Evolutionary conservation across 35 echinoderm and acorn worm genomes (phyloP).

Genomic region (Ophioderma brevispina): DNA sequence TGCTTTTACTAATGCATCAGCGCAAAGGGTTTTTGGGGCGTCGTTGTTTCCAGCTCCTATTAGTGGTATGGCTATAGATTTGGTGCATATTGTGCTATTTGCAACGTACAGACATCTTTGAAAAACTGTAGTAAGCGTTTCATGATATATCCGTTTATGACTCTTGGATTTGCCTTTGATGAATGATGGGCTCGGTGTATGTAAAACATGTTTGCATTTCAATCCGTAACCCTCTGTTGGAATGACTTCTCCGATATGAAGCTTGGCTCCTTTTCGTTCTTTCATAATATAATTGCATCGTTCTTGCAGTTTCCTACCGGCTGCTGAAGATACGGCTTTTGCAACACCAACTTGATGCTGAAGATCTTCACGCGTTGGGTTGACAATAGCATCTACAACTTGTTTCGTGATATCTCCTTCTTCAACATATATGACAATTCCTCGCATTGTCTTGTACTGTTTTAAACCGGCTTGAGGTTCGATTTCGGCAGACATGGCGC

Average conservation of each 20-base stretch:
- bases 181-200: neutral
- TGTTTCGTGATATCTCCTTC: neutral
- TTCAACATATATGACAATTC: neutral
- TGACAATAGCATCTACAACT: neutral
- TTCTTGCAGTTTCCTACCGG: neutral
- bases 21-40: neutral
- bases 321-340: neutral
- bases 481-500: too few relatives aligned
- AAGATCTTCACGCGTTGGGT: neutral
- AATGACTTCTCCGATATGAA: neutral
- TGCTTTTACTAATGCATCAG: neutral
- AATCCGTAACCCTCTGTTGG: neutral
- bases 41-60: neutral
- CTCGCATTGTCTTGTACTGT: too few relatives aligned
- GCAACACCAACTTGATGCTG: neutral
- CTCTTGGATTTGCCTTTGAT: neutral
- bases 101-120: neutral
- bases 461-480: too few relatives aligned
- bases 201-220: neutral
- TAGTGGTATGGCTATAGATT: neutral
- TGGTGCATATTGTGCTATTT: neutral
- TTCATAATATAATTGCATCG: neutral
- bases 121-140: neutral
- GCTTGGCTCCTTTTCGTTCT: neutral
- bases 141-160: neutral